Evolutionary conservation across 1,140 invertebrate genomes (phyloP).

Genomic region (Drosophila arawakana): DNA sequence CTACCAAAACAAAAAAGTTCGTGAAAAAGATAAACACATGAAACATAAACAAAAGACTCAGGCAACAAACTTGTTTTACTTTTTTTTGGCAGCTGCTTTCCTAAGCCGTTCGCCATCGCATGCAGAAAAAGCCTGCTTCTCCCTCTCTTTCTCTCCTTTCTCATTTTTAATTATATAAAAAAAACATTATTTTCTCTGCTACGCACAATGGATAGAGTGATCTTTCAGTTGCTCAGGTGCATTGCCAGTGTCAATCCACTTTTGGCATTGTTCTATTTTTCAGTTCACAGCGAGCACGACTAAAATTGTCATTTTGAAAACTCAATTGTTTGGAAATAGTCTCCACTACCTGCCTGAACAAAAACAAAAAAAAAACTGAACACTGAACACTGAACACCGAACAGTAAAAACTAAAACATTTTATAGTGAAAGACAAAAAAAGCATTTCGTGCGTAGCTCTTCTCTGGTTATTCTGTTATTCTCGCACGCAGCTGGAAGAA

Average conservation of each 20-base stretch:
- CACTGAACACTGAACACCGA: neutral
- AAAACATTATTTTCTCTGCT: constrained; percentile 61
- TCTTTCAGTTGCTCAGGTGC: constrained; percentile 62
- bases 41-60: constrained; percentile 74
- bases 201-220: constrained; percentile 40
- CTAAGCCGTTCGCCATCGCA: constrained; percentile 29
- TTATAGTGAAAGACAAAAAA: constrained; percentile 49
- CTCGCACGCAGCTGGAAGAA: constrained; percentile 48
- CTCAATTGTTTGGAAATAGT: constrained; percentile 74
- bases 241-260: constrained; percentile 36
- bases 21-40: constrained; percentile 18
- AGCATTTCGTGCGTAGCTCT: constrained; percentile 58
- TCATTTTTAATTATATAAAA: constrained; percentile 64
- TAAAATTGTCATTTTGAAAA: constrained; percentile 76
- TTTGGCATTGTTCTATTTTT: constrained; percentile 66
- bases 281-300: constrained; percentile 18
- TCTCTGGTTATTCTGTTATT: constrained; percentile 14
- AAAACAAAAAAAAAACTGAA: constrained; percentile 22
- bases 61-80: constrained; percentile 73
- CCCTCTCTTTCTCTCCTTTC: constrained; percentile 15
- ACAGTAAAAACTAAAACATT: constrained; percentile 23
- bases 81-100: constrained; percentile 71
- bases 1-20: constrained; percentile 14
- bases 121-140: constrained; percentile 27
- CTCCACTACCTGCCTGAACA: constrained; percentile 42